A percentile compares a stretch with the other conserved stretches of the same genome.
These are phyloP conservation scores for Cydia pomonella DNA, from an alignment of 1,140 invertebrate species.

Conservation along the genomic window DNA sequence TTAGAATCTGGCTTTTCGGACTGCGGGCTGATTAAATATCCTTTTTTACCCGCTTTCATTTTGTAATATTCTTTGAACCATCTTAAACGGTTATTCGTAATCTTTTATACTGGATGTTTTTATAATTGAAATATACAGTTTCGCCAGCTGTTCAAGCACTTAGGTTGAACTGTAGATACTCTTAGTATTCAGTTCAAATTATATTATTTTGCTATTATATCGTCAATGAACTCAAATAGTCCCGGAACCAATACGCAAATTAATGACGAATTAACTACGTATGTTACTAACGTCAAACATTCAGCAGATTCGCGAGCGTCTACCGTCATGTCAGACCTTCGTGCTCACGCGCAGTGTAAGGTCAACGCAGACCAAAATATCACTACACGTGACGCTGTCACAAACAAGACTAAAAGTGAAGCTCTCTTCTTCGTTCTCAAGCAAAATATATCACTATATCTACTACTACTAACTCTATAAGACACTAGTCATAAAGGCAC, in stretches of 20 bases:
- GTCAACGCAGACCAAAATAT: constrained; percentile 11
- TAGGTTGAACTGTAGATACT: too few relatives aligned
- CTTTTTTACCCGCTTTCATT: neutral
- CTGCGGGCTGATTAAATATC: neutral
- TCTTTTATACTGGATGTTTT: too few relatives aligned
- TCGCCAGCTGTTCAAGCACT: too few relatives aligned
- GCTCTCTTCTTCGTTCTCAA: too few relatives aligned
- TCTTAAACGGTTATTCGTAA: too few relatives aligned
- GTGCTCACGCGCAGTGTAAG: neutral
- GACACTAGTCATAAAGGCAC: too few relatives aligned
- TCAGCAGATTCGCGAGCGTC: neutral
- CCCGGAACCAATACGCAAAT: neutral
- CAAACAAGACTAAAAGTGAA: neutral
- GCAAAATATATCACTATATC: neutral
- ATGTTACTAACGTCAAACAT: neutral
- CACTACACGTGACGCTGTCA: neutral
- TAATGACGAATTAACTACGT: neutral
- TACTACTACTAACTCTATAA: too few relatives aligned
- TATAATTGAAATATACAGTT: too few relatives aligned
- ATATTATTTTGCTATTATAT: too few relatives aligned
- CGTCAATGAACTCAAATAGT: neutral
- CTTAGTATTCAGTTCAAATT: too few relatives aligned
- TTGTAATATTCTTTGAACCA: too few relatives aligned
- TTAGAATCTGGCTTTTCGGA: constrained; percentile 19
- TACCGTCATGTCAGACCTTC: neutral